Conservation (phyloP, 1,140 invertebrate genomes). For the Solenopsis invicta region DNA sequence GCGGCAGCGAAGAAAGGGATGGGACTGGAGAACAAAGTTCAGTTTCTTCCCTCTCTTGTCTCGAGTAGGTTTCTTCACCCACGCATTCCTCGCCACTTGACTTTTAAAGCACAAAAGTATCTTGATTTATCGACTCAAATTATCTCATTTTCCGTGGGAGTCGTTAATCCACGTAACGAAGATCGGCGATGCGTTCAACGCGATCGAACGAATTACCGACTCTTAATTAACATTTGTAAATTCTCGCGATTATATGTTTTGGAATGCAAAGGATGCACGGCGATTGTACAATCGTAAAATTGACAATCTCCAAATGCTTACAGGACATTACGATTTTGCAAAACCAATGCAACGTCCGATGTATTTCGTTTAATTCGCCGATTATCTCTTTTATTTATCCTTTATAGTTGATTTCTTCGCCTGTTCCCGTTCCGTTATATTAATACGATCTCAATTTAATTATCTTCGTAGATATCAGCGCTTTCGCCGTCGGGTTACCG, state of each 20-base stretch:
- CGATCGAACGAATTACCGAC: not conserved
- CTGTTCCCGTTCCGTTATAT: not conserved
- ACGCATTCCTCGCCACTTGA: constrained; percentile 23
- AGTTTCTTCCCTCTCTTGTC: constrained; percentile 46
- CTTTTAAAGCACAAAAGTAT: not conserved
- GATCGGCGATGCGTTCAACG: not conserved
- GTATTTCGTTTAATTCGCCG: not conserved
- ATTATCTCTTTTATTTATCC: constrained; percentile 8
- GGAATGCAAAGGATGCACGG: not conserved
- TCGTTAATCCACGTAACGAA: constrained; percentile 21
- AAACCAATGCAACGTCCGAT: no score
- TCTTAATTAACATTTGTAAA: constrained; percentile 37
- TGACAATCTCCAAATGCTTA: not conserved
- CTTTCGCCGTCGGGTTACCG: constrained; percentile 17
- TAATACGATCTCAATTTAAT: constrained; percentile 32
- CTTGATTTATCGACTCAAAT: not conserved
- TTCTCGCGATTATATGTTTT: not conserved
- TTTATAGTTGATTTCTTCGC: constrained; percentile 1
- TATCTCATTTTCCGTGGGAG: constrained; percentile 39
- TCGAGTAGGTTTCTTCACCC: constrained; percentile 36
- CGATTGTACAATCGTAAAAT: not conserved
- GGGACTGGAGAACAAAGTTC: constrained; percentile 38
- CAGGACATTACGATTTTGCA: not conserved
- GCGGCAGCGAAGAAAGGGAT: not conserved
- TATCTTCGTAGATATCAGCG: constrained; percentile 18